Evolutionary conservation across 2,888 invertebrate species (phyloP), one percentile per base, ranked within the genome.

Genomic region (Abscondita cerata): DNA sequence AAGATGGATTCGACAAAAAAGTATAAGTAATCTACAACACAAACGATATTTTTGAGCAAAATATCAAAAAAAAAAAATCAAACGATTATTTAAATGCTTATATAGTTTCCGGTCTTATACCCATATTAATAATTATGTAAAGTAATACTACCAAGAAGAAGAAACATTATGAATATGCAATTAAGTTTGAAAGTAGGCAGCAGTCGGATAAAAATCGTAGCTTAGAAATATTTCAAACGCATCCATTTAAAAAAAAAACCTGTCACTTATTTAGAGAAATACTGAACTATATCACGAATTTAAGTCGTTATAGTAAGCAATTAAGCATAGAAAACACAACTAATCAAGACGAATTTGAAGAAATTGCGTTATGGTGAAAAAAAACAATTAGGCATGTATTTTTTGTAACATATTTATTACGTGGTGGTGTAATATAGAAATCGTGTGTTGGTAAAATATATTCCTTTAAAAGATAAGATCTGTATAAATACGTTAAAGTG

Each of bases 241-340:
- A 18, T 52, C 52, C 55, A 57, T 56, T 61, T 57, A 61, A 52
- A 61, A 61, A 52, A 61, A 61, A 52, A 50, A 48, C 19, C 61
- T 57, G 61, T 61, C 61, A 52, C 19, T 52, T 16, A 31, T 54
- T 61, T 46, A 56, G 52, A 61, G 61, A 61, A 61, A 61, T 61
- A 61, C 46, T 61, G 56, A 38, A 31, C 51, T 52, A 12, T 20
- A 46, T 38, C 61, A 61, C 56, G 61, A 61, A 56, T 56, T 61
- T 57, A 25, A 52, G 46, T 52, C 55, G 55, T 61, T 61, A 53
- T 15, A 51, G 50, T 51, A 50, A 50, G 50, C 33, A 54, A 40
- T 41, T 60, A 46, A 38, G 60, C 25, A 2, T 25, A 25, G 25
- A 25, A 25, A 25, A 2, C 6, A 25, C 25, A 25, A 25, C 25